Evolutionary conservation across 2,888 invertebrate species (phyloP).

Genomic region (Empis livida): DNA sequence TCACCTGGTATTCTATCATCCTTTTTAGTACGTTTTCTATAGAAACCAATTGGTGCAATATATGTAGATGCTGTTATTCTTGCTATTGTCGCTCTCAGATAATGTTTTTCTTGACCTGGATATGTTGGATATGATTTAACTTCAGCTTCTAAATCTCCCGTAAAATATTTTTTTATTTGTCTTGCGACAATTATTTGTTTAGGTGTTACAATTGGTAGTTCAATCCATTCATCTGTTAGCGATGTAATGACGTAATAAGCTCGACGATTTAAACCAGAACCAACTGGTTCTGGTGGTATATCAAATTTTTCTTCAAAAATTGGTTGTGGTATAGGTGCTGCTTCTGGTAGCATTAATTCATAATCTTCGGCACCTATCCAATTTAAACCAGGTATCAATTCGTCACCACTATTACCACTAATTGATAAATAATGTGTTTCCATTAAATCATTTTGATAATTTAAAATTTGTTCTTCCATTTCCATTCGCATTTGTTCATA

Average conservation of each 20-base stretch:
- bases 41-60: conserved; percentile 69
- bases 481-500: conserved; percentile 21
- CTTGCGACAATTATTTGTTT: conserved; percentile 60
- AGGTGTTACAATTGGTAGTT: conserved; percentile 67
- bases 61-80: conserved; percentile 72
- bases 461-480: conserved; percentile 16
- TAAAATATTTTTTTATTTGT: conserved; percentile 59
- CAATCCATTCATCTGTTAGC: conserved; percentile 64
- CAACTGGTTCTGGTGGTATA: conserved; percentile 59
- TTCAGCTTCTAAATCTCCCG: conserved; percentile 64
- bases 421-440: too few species aligned
- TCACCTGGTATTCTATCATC: conserved; percentile 35
- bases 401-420: not conserved
- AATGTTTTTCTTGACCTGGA: conserved; percentile 73
- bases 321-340: conserved; percentile 13
- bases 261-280: conserved; percentile 64
- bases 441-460: not conserved
- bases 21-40: conserved; percentile 36
- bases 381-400: conserved; percentile 11
- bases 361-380: conserved; percentile 21
- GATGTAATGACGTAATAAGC: conserved; percentile 75
- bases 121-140: conserved; percentile 65
- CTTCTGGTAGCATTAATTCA: conserved; percentile 20
- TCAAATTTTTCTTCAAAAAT: conserved; percentile 31
- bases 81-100: conserved; percentile 70